Evolutionary conservation across 1,140 invertebrate genomes (phyloP).

Genomic region (Micrasema minimum): DNA sequence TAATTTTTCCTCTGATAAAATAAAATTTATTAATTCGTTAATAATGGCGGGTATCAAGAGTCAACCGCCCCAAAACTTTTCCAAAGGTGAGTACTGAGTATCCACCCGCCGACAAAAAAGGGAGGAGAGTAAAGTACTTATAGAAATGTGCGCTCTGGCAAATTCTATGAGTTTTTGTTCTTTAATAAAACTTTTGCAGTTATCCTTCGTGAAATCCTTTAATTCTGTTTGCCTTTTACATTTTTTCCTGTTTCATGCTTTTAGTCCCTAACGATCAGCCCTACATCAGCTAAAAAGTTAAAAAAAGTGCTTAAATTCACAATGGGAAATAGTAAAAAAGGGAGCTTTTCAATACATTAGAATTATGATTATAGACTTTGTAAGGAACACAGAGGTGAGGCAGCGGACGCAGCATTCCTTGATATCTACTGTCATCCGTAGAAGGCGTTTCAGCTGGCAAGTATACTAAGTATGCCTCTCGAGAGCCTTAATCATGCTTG

Average conservation of each 20-base stretch:
- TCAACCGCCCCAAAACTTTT: constrained; percentile 2
- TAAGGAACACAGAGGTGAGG: too few species aligned
- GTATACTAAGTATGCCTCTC: too few species aligned
- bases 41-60: constrained; percentile 2
- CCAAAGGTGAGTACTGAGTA: constrained; percentile 10
- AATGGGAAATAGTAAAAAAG: too few species aligned
- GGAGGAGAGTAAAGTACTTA: constrained; percentile 13
- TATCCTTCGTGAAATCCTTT: constrained; percentile 33
- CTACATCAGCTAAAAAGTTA: constrained; percentile 34
- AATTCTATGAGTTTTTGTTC: constrained; percentile 38
- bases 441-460: too few species aligned
- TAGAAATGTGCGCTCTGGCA: constrained; percentile 25
- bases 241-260: constrained; percentile 34
- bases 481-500: too few species aligned
- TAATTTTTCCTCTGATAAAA: background rate
- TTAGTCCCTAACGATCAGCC: constrained; percentile 27
- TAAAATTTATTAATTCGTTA: constrained; percentile 5
- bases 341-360: too few species aligned
- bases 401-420: too few species aligned
- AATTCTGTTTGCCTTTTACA: constrained; percentile 32
- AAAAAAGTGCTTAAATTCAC: too few species aligned
- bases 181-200: constrained; percentile 38
- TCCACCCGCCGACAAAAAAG: too few species aligned
- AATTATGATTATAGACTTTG: too few species aligned
- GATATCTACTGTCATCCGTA: too few species aligned